Evolutionary conservation across 2,113 vertebrate genomes (phyloP).

Genomic region (Diadophis punctatus): DNA sequence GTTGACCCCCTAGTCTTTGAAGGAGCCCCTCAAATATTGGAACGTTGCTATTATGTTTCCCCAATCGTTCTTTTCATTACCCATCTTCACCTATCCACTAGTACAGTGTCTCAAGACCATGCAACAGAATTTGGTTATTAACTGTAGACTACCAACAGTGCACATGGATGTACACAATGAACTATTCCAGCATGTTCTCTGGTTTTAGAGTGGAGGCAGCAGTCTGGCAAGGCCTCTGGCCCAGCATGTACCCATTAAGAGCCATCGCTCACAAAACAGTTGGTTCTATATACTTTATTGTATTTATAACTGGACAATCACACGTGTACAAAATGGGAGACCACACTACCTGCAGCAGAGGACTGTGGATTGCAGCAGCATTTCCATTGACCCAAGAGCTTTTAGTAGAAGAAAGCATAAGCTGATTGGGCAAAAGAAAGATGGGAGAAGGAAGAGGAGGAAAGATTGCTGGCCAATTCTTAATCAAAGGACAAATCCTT

Average conservation of each 20-base stretch:
- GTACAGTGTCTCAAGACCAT: neutral
- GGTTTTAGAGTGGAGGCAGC: neutral
- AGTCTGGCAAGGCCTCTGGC: neutral
- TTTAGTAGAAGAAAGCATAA: constrained; percentile 19
- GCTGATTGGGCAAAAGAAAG: constrained; percentile 19
- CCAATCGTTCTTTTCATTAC: too few species aligned
- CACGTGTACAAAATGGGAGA: constrained; percentile 82
- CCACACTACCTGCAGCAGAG: constrained; percentile 77
- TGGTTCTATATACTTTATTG: constrained; percentile 77
- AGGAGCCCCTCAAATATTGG: too few species aligned
- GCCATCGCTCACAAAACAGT: constrained; percentile 35
- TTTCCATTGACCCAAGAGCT: constrained; percentile 55
- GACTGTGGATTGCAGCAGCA: constrained; percentile 56
- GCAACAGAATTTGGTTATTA: neutral
- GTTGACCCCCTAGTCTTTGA: too few species aligned
- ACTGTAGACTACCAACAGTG: neutral
- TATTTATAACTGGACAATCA: constrained; percentile 82
- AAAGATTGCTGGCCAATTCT: constrained; percentile 39
- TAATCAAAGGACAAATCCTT: constrained; percentile 28
- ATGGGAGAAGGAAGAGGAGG: constrained; percentile 20
- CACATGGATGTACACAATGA: neutral
- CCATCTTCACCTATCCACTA: neutral
- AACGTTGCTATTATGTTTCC: too few species aligned
- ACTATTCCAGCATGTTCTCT: too few species aligned
- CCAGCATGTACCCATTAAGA: neutral